A percentile compares a stretch with the other conserved stretches of the same genome.
phyloP scores from a whole-genome alignment of 2,888 invertebrate genomes.

The Diabrotica balteata region DNA sequence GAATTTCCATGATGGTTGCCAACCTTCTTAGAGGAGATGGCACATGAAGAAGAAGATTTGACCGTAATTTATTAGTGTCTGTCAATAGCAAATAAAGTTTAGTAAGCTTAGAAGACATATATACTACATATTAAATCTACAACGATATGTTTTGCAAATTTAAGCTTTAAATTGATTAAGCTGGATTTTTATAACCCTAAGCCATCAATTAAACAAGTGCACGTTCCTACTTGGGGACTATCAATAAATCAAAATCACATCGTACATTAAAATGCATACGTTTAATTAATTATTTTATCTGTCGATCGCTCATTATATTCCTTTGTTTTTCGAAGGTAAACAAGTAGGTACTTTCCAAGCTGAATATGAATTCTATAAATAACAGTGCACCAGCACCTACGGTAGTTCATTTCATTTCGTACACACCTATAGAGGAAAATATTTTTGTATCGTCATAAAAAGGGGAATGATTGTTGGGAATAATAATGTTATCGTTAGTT shows the following conservation, averaged over 20 bases:
- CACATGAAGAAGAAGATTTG: too few species aligned
- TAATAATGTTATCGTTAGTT: not conserved
- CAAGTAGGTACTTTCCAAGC: constrained; percentile 25
- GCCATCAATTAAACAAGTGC: not conserved
- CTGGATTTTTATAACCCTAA: not conserved
- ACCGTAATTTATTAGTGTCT: too few species aligned
- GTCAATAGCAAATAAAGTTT: too few species aligned
- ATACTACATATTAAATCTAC: too few species aligned
- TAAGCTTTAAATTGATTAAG: not conserved
- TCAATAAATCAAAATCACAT: not conserved
- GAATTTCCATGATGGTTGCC: too few species aligned
- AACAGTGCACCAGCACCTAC: constrained; percentile 22
- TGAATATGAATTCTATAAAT: constrained; percentile 24
- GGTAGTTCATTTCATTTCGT: constrained; percentile 4
- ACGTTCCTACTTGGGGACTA: not conserved
- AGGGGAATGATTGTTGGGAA: constrained; percentile 13
- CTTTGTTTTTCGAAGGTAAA: constrained; percentile 30
- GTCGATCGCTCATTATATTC: constrained; percentile 16
- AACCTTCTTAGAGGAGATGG: too few species aligned
- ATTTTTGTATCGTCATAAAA: constrained; percentile 10
- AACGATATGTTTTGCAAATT: not conserved
- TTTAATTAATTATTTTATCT: constrained; percentile 9
- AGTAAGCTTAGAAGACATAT: too few species aligned
- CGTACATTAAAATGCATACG: not conserved
- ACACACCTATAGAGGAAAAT: constrained; percentile 12